Percentiles rank a stretch among this genome's conserved stretches.
These are phyloP conservation scores for Mactra quadrangularis DNA, from an alignment of 1,140 invertebrate genomes.

Conservation along the genomic window DNA sequence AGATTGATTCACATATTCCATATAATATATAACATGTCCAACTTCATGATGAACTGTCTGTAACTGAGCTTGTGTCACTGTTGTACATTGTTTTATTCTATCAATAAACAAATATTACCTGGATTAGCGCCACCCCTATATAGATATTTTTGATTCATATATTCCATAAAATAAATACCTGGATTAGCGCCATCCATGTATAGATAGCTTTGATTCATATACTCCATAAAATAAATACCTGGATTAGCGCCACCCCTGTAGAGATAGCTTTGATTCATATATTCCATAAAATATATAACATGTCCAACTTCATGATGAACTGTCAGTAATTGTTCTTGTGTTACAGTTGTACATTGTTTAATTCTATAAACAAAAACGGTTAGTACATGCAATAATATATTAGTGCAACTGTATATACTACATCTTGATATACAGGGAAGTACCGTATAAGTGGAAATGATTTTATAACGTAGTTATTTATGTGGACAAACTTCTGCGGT, in stretches of 20 bases:
- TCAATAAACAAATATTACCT: constrained; percentile 79
- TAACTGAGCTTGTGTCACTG: constrained; percentile 86
- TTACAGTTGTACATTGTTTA: constrained; percentile 78
- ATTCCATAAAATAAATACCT: no score
- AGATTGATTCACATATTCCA: constrained; percentile 88
- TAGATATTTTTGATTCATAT: constrained; percentile 87
- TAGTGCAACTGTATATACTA: no score
- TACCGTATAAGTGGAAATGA: no score
- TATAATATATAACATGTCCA: constrained; percentile 91
- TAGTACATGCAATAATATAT: no score
- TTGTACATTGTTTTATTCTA: constrained; percentile 80
- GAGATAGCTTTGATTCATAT: constrained; percentile 87
- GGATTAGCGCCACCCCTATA: constrained; percentile 91
- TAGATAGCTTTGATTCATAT: no score
- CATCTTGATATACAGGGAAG: no score
- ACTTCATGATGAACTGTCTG: constrained; percentile 90
- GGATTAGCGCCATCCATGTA: no score
- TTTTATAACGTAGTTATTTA: no score
- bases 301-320: no score
- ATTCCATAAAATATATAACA: no score
- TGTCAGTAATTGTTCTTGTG: constrained; percentile 87
- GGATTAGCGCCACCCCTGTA: constrained; percentile 91
- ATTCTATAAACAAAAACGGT: constrained; percentile 75
- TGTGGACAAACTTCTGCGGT: no score
- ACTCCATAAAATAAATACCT: no score